Evolutionary conservation across 2,888 invertebrate species (phyloP).

Genomic region (Eristalis intricaria): DNA sequence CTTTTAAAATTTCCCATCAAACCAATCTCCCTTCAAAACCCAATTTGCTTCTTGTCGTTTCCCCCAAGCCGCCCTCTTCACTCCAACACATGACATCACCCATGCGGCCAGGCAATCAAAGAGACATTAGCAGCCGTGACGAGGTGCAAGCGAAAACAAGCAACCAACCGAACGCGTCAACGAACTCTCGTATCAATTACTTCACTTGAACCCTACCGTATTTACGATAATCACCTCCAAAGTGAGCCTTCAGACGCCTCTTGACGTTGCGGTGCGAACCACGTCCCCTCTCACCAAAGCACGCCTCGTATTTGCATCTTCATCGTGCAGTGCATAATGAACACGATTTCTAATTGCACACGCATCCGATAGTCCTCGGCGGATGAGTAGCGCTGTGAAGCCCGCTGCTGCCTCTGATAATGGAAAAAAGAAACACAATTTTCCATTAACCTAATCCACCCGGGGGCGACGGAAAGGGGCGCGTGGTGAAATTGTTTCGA

Average conservation of each 20-base stretch:
- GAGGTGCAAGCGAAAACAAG: background rate
- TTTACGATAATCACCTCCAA: slow-evolving; percentile 12
- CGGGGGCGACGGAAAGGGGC: slow-evolving; percentile 16
- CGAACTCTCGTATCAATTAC: slow-evolving; percentile 26
- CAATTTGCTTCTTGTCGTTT: background rate
- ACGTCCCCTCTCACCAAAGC: background rate
- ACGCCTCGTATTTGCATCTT: background rate
- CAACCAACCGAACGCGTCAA: slow-evolving; percentile 5
- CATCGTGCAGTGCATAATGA: background rate
- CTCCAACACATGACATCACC: background rate
- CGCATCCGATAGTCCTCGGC: background rate
- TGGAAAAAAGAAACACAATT: slow-evolving; percentile 29
- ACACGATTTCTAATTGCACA: slow-evolving; percentile 38
- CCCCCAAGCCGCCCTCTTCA: background rate
- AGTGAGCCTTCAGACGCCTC: background rate
- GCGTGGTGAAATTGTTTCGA: slow-evolving; percentile 23
- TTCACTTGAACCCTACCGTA: slow-evolving; percentile 1
- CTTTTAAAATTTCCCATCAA: too few species aligned
- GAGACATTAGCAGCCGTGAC: background rate
- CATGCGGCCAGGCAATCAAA: background rate
- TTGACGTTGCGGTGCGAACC: background rate
- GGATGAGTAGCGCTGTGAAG: background rate
- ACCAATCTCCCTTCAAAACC: too few species aligned
- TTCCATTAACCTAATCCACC: slow-evolving; percentile 60
- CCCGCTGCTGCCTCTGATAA: slow-evolving; percentile 11